Base-by-base conservation (phyloP, 1,140 invertebrate species). In the Penaeus vannamei region DNA sequence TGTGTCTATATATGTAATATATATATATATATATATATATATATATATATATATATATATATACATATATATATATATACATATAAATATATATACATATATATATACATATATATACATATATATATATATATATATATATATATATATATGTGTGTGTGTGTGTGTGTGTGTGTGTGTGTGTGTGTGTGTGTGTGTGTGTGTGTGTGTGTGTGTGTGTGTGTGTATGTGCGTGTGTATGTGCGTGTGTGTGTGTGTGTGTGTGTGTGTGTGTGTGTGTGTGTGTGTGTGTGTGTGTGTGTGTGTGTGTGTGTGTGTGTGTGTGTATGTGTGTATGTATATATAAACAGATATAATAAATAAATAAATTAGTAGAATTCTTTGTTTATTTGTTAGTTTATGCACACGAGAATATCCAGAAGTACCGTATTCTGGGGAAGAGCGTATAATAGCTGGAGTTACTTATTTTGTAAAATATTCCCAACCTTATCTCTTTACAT, bases 41-140 rank as follows among this genome's bases (percentile, higher is more conserved):
- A 69, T 69, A 69, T 22, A 69, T 5, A 3, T 69, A 69, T 69
- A 69, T 69, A 69, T 69, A 69, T 69, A 69, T 69, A 69, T 69
- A 69, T 69, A 69, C 29, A 69, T 69, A 69, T 69, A 69, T 69
- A 69, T 69, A 69, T 69, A 69, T 69, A 69, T 69, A 69, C 29
- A 69, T 69, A 69, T 69, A 69, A 26, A 69, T 8, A 8, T 69
- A 69, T 69, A 69, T 69, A 69, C 29, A 69, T 69, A 69, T 69
- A 69, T 66, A 66, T 66, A 66, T 66, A 4, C 29, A 66, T 66
- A 4, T 66, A 66, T 17, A 66, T 26, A 66, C 22, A 26, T 2
- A 69, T 20, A 69, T 14, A 29, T 29, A 69, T 29, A 69, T 29
- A 69, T 29, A 69, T 2, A 69, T 2, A 69, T 8, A 19, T 26